Percentiles rank a stretch among this genome's conserved stretches.
phyloP scores from a whole-genome alignment of 2,797 vertebrate genomes.

The Oreochromis mossambicus region DNA sequence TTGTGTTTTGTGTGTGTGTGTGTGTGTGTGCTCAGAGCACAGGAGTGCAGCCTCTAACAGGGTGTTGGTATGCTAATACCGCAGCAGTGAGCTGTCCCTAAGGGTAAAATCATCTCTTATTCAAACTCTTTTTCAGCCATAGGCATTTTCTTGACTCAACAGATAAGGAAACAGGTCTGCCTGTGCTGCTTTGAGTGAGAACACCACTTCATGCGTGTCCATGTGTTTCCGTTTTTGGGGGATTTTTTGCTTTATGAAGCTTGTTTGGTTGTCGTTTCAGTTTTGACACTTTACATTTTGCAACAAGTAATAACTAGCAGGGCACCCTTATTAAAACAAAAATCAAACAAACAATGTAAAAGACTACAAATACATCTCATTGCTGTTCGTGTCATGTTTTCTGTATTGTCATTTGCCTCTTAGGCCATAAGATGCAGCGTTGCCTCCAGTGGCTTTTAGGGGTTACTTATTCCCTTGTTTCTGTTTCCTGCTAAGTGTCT shows the following conservation, averaged over 20 bases:
- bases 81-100: slow-evolving; percentile 47
- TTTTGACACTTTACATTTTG: neutral
- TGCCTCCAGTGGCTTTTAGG: neutral
- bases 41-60: slow-evolving; percentile 18
- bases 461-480: neutral
- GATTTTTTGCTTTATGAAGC: neutral
- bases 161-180: slow-evolving; percentile 33
- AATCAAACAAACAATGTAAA: neutral
- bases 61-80: slow-evolving; percentile 56
- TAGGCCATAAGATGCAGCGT: neutral
- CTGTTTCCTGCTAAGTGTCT: neutral
- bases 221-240: neutral
- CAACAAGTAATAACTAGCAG: neutral
- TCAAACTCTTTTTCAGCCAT: slow-evolving; percentile 43
- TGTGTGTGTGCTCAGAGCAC: neutral
- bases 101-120: slow-evolving; percentile 56
- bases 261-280: neutral
- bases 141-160: slow-evolving; percentile 17
- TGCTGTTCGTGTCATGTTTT: neutral
- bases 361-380: neutral
- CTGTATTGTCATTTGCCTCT: neutral
- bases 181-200: neutral
- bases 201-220: neutral
- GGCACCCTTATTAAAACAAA: neutral
- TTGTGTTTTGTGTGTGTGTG: neutral